These are phyloP conservation scores for Palythoa grandiflora DNA, from an alignment of 92 coral and sea anemone genomes.

Conservation along the genomic window DNA sequence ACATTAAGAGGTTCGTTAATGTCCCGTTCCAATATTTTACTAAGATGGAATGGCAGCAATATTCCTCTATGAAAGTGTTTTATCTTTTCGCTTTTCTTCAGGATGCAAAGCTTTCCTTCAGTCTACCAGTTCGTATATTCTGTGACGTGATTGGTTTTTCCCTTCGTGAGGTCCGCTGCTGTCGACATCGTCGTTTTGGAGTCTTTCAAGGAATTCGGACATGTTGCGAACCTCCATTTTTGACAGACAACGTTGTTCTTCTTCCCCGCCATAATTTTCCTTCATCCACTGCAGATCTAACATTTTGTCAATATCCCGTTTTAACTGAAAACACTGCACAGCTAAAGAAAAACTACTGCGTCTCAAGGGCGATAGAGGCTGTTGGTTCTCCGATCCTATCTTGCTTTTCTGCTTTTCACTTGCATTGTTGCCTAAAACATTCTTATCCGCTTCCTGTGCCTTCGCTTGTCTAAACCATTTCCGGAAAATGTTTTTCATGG, in stretches of 20 bases:
- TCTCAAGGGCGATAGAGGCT: background rate
- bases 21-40: background rate
- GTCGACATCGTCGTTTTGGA: background rate
- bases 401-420: background rate
- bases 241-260: background rate
- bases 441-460: background rate
- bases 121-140: background rate
- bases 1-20: background rate
- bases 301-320: background rate
- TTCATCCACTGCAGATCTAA: background rate
- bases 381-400: background rate
- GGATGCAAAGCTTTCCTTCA: background rate
- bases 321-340: background rate
- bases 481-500: background rate
- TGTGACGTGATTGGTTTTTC: background rate
- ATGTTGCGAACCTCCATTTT: background rate
- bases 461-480: background rate
- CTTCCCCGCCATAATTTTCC: background rate
- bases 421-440: background rate
- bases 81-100: background rate
- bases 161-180: background rate
- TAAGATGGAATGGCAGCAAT: background rate
- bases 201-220: conserved; percentile 1
- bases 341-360: background rate
- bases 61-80: background rate